phyloP scores from a whole-genome alignment of 2,113 vertebrate genomes.

The Perca fluviatilis region DNA sequence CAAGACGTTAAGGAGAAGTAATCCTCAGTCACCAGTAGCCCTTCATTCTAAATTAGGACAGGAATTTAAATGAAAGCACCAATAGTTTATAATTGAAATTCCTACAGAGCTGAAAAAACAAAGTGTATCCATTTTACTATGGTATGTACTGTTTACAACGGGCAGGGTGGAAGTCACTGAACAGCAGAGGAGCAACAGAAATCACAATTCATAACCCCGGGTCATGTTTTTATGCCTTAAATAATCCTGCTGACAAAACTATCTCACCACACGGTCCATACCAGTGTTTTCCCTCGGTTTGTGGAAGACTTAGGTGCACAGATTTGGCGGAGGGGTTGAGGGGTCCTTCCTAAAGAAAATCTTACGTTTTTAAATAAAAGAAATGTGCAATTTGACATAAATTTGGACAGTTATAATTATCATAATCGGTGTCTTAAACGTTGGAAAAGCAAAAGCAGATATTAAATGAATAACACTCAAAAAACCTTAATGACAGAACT shows the following conservation, averaged over 20 bases:
- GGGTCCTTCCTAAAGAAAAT: no score
- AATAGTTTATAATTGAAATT: background rate
- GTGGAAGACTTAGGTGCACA: no score
- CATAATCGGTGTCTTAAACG: no score
- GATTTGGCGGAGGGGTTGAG: no score
- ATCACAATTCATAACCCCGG: background rate
- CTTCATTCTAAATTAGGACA: slow-evolving; percentile 21
- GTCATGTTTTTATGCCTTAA: background rate
- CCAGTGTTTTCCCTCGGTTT: no score
- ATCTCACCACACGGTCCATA: background rate
- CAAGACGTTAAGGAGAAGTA: slow-evolving; percentile 9
- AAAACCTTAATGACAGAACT: no score
- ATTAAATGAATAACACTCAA: no score
- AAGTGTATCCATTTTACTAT: background rate
- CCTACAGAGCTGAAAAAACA: background rate
- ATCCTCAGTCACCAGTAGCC: slow-evolving; percentile 18
- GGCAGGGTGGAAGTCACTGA: background rate
- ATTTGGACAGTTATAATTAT: no score
- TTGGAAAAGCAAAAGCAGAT: no score
- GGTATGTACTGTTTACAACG: background rate
- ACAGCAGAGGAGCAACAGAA: background rate
- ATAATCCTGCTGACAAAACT: slow-evolving; percentile 3
- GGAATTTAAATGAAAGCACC: slow-evolving; percentile 5
- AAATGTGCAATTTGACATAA: no score
- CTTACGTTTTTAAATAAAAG: no score